phyloP scores from a whole-genome alignment of 1,140 invertebrate species.

The Drosophila orena region DNA sequence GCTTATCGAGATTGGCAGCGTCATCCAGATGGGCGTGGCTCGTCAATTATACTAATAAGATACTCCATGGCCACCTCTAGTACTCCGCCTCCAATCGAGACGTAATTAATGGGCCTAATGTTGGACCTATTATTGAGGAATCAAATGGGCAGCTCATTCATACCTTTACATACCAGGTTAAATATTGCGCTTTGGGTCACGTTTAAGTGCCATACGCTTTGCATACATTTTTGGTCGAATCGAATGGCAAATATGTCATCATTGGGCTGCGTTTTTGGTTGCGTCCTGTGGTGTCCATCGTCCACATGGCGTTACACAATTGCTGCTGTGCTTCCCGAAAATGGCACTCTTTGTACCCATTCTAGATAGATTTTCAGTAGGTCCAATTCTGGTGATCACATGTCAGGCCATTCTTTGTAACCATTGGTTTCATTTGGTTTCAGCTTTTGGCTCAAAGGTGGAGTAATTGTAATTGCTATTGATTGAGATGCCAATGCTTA shows the following conservation, averaged over 20 bases:
- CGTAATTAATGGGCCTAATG: constrained; percentile 56
- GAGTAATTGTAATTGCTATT: too few relatives aligned
- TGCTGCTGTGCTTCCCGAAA: too few relatives aligned
- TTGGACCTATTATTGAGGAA: constrained; percentile 26
- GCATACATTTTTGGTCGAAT: constrained; percentile 26
- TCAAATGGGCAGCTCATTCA: background rate
- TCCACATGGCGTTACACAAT: background rate
- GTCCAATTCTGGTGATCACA: too few relatives aligned
- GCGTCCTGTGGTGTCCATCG: background rate
- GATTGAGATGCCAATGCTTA: too few relatives aligned
- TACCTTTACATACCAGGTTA: too few relatives aligned
- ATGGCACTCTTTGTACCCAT: too few relatives aligned
- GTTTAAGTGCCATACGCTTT: constrained; percentile 19
- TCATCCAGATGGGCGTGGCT: constrained; percentile 51
- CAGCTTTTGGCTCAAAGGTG: too few relatives aligned
- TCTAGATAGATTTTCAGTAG: background rate
- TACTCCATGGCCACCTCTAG: constrained; percentile 5
- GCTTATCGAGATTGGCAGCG: constrained; percentile 66
- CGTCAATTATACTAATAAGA: constrained; percentile 66
- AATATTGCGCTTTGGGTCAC: constrained; percentile 22
- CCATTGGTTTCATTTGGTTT: too few relatives aligned
- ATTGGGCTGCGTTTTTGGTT: background rate
- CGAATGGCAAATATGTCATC: constrained; percentile 4
- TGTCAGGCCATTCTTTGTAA: too few relatives aligned
- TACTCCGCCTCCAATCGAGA: constrained; percentile 6